phyloP scores from a whole-genome alignment of 2,113 vertebrate genomes.

The Xiphophorus maculatus region DNA sequence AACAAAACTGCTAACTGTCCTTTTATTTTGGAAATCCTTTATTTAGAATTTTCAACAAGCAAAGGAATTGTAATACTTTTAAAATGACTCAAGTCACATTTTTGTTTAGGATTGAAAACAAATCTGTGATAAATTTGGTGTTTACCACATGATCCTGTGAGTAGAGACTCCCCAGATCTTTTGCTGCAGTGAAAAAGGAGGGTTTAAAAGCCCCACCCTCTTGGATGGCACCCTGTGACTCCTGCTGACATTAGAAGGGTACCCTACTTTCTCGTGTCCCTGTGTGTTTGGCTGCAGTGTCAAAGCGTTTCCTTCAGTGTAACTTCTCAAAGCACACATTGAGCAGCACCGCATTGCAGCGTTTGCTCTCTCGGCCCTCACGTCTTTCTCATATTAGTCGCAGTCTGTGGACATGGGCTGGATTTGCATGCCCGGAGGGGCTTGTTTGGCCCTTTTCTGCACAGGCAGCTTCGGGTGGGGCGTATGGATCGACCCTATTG shows the following conservation, averaged over 20 bases:
- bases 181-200: constrained; percentile 9
- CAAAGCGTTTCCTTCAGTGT: not conserved
- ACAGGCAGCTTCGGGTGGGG: constrained; percentile 4
- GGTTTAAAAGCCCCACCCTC: constrained; percentile 28
- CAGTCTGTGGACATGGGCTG: constrained; percentile 5
- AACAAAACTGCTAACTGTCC: no score
- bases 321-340: constrained; percentile 3
- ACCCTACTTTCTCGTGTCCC: constrained; percentile 7
- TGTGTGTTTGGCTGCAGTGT: constrained; percentile 12
- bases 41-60: no score
- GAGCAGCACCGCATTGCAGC: constrained; percentile 26
- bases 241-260: constrained; percentile 26
- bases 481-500: constrained; percentile 27
- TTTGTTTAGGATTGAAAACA: not conserved
- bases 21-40: no score
- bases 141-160: not conserved
- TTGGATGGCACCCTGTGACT: constrained; percentile 9
- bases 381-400: constrained; percentile 2
- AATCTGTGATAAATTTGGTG: not conserved
- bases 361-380: not conserved
- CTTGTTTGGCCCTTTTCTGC: constrained; percentile 29
- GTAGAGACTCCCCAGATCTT: constrained; percentile 12
- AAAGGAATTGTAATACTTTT: not conserved
- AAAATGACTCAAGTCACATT: not conserved
- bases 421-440: constrained; percentile 21